These are phyloP conservation scores for Oryzias sinensis DNA, from an alignment of 2,797 vertebrate species.

Conservation along the genomic window DNA sequence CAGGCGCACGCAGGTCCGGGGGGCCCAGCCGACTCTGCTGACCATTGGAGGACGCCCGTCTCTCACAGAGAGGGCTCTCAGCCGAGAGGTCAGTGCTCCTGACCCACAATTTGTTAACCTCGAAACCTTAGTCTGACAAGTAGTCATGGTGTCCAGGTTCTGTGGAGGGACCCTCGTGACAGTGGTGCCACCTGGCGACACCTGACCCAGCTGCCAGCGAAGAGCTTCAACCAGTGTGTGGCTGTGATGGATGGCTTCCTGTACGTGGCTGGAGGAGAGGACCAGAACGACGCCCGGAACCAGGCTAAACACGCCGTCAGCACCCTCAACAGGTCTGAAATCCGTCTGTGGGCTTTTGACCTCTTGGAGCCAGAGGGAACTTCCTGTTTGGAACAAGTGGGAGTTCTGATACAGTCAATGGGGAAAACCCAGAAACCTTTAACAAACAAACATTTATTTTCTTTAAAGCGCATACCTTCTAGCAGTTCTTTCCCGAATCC, in stretches of 20 bases:
- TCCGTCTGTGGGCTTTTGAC: no score
- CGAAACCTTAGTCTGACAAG: neutral
- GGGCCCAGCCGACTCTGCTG: conserved; percentile 79
- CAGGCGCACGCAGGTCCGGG: conserved; percentile 78
- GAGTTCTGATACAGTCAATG: no score
- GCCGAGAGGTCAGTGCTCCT: conserved; percentile 73
- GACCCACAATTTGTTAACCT: neutral
- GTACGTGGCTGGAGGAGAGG: conserved; percentile 84
- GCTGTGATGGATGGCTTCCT: conserved; percentile 88
- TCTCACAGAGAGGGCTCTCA: conserved; percentile 82
- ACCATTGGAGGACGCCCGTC: conserved; percentile 81
- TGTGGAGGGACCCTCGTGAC: conserved; percentile 82
- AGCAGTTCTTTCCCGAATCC: no score
- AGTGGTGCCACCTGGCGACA: conserved; percentile 81
- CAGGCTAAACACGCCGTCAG: conserved; percentile 87
- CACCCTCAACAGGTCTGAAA: conserved; percentile 79
- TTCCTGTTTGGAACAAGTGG: no score
- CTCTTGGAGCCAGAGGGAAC: no score
- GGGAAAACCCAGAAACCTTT: no score
- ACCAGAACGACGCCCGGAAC: conserved; percentile 86
- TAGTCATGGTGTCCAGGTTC: conserved; percentile 60
- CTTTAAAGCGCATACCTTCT: no score
- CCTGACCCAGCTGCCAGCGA: conserved; percentile 83
- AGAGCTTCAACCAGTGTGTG: conserved; percentile 88
- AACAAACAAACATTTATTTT: no score